phyloP scores from a whole-genome alignment of 2,113 vertebrate species.

The Aspiorhynchus laticeps region DNA sequence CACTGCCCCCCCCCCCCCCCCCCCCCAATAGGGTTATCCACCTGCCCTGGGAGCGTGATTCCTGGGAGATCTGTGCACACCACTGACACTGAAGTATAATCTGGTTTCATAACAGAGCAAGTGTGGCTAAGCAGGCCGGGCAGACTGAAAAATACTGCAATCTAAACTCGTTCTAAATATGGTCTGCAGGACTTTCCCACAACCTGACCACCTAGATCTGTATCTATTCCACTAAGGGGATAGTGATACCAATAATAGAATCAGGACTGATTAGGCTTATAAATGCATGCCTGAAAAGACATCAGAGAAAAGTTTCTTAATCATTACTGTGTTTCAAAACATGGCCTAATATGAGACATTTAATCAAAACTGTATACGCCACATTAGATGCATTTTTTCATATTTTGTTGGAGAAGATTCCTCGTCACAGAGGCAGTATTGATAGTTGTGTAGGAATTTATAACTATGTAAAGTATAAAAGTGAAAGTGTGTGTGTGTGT shows the following conservation, averaged over 20 bases:
- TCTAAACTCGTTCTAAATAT: slow-evolving; percentile 17
- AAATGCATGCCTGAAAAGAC: not conserved
- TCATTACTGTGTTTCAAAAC: not conserved
- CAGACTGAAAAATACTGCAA: not conserved
- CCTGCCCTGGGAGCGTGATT: not conserved
- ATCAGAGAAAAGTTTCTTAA: not conserved
- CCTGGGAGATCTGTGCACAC: not conserved
- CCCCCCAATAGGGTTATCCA: not conserved
- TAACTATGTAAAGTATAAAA: not conserved
- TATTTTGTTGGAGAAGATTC: not conserved
- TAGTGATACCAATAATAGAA: slow-evolving; percentile 24
- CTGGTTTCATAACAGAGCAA: slow-evolving; percentile 34
- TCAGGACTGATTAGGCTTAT: not conserved
- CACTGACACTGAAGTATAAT: slow-evolving; percentile 29
- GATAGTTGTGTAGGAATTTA: not conserved
- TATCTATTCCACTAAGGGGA: not conserved
- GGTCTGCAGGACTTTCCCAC: slow-evolving; percentile 35
- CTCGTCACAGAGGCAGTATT: not conserved
- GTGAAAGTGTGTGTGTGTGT: not conserved
- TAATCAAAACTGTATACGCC: not conserved
- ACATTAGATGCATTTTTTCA: not conserved
- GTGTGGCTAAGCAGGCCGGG: not conserved
- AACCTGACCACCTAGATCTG: slow-evolving; percentile 14
- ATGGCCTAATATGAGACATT: not conserved
- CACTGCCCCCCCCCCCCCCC: not conserved